Evolutionary conservation across 2,113 vertebrate species (phyloP).

Genomic region (Quiscalus mexicanus): DNA sequence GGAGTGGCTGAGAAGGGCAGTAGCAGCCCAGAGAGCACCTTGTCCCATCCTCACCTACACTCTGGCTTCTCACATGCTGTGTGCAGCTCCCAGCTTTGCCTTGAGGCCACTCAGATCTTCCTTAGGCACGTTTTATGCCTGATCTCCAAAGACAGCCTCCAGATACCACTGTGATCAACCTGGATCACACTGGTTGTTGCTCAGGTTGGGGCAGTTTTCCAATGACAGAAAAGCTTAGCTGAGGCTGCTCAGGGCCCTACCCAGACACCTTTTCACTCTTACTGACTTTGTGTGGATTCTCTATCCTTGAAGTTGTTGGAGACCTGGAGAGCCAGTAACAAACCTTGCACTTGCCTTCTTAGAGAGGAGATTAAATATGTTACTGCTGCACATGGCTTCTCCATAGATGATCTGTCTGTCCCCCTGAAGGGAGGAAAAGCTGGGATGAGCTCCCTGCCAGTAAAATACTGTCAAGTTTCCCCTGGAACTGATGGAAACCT

Average conservation of each 20-base stretch:
- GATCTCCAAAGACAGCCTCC: background rate
- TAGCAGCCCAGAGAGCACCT: background rate
- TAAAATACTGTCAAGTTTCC: background rate
- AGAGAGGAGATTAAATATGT: background rate
- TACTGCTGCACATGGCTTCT: background rate
- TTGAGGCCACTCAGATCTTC: background rate
- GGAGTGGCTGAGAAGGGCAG: background rate
- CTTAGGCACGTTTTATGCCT: background rate
- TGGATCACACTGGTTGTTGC: background rate
- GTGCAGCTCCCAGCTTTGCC: background rate
- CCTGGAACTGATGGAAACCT: background rate
- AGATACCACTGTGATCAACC: background rate
- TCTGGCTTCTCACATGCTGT: background rate
- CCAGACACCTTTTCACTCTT: background rate
- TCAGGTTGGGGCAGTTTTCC: background rate
- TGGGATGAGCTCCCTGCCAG: background rate
- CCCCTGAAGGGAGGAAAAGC: background rate
- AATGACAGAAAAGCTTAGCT: background rate
- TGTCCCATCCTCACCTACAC: background rate
- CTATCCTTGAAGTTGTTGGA: background rate
- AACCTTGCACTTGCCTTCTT: background rate
- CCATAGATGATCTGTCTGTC: accelerated
- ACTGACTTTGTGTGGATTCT: background rate
- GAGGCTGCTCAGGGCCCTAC: background rate
- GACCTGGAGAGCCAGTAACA: background rate